Conservation (phyloP, 1,140 invertebrate species). For the Akabosia matsudoensis region DNA sequence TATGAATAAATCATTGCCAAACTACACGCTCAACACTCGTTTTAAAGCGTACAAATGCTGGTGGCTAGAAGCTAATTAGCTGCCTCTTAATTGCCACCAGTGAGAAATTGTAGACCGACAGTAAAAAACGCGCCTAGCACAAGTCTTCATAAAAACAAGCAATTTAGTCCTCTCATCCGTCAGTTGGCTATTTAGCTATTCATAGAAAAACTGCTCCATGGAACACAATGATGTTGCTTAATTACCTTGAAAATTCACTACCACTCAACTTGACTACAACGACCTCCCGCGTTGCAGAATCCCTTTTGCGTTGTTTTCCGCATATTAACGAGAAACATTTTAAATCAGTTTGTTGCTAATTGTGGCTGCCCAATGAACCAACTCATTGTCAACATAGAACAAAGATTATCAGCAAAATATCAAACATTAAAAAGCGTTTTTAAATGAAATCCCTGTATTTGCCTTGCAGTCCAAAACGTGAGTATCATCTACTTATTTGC, state of each 20-base stretch:
- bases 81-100: neutral
- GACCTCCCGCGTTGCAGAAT: neutral
- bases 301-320: neutral
- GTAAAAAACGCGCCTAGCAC: neutral
- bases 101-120: neutral
- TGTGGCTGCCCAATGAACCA: too few species aligned
- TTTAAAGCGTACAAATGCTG: neutral
- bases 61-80: neutral
- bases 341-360: neutral
- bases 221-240: neutral
- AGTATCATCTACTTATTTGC: too few species aligned
- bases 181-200: neutral
- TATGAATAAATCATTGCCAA: neutral
- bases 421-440: too few species aligned
- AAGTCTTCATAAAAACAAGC: neutral
- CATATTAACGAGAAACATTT: neutral
- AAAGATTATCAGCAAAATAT: too few species aligned
- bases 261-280: slow-evolving; percentile 2
- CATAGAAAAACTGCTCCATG: too few species aligned
- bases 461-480: too few species aligned
- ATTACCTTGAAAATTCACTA: neutral
- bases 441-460: too few species aligned
- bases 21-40: neutral
- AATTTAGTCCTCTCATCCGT: slow-evolving; percentile 13
- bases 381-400: too few species aligned